phyloP scores from a whole-genome alignment of 2,888 invertebrate genomes.

The Cepaea hortensis region DNA sequence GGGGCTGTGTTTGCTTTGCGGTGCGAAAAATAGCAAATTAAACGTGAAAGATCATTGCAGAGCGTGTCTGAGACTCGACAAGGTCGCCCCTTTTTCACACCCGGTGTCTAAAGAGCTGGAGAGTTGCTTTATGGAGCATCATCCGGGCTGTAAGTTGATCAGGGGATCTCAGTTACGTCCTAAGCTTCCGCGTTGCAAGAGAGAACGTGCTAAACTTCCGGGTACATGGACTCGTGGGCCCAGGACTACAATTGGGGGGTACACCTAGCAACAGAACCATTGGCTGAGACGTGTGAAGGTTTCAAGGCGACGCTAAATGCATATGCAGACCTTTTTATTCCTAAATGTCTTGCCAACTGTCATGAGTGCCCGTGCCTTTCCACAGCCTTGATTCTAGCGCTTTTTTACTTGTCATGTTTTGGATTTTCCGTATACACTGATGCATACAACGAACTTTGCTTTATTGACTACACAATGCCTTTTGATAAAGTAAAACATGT shows the following conservation, averaged over 20 bases:
- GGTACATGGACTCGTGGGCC: not conserved
- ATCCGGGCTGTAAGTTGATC: conserved; percentile 4
- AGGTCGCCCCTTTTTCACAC: conserved; percentile 16
- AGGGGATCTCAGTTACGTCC: conserved; percentile 16
- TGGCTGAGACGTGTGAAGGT: no score
- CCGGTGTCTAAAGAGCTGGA: conserved; percentile 15
- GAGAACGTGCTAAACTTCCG: conserved; percentile 30
- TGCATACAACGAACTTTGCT: no score
- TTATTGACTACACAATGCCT: no score
- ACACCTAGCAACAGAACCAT: not conserved
- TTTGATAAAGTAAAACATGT: no score
- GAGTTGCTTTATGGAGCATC: conserved; percentile 14
- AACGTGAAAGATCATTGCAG: conserved; percentile 31
- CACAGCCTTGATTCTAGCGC: no score
- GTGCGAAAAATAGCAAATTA: conserved; percentile 27
- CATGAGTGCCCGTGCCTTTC: no score
- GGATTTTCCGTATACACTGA: no score
- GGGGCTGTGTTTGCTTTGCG: conserved; percentile 6
- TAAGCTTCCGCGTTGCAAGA: conserved; percentile 1
- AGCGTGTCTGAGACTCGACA: conserved; percentile 8
- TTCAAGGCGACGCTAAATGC: no score
- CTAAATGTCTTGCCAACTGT: no score
- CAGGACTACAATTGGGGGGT: not conserved
- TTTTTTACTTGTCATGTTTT: no score
- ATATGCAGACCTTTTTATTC: no score